phyloP scores from a whole-genome alignment of 2,797 vertebrate genomes.

The Muraenolepis orangiensis region DNA sequence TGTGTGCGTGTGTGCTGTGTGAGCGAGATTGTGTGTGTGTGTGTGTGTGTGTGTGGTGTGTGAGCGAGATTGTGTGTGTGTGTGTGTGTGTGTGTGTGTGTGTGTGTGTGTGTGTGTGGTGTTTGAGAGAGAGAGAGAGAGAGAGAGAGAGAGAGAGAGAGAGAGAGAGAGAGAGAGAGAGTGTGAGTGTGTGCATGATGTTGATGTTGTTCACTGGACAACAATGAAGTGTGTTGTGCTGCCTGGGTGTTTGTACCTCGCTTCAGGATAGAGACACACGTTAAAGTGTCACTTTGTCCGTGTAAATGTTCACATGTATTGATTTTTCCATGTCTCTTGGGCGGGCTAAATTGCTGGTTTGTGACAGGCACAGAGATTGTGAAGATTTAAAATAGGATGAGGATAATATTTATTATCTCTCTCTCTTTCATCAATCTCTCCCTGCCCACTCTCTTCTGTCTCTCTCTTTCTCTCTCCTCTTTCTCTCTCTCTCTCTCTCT shows the following conservation, averaged over 20 bases:
- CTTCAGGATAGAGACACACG: background rate
- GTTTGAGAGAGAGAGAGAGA: too few species aligned
- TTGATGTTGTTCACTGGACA: too few species aligned
- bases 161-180: too few species aligned
- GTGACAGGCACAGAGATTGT: slow-evolving; percentile 16
- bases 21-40: too few species aligned
- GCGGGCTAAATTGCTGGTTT: slow-evolving; percentile 23
- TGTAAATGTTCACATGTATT: background rate
- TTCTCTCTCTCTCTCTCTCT: slow-evolving; percentile 6
- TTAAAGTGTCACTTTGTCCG: background rate
- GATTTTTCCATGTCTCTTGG: background rate
- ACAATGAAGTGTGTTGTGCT: background rate
- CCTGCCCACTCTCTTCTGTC: too few species aligned
- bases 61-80: too few species aligned
- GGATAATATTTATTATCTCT: background rate
- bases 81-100: background rate
- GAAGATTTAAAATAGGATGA: slow-evolving; percentile 8
- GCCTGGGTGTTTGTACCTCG: background rate
- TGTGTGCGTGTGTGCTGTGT: too few species aligned
- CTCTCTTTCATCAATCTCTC: slow-evolving; percentile 6
- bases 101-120: slow-evolving; percentile 8
- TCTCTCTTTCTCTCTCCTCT: too few species aligned
- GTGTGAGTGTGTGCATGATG: too few species aligned
- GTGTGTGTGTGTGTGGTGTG: slow-evolving; percentile 6
- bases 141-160: too few species aligned